Evolutionary conservation across 1,140 invertebrate species (phyloP).

Genomic region (Centruroides sculpturatus): DNA sequence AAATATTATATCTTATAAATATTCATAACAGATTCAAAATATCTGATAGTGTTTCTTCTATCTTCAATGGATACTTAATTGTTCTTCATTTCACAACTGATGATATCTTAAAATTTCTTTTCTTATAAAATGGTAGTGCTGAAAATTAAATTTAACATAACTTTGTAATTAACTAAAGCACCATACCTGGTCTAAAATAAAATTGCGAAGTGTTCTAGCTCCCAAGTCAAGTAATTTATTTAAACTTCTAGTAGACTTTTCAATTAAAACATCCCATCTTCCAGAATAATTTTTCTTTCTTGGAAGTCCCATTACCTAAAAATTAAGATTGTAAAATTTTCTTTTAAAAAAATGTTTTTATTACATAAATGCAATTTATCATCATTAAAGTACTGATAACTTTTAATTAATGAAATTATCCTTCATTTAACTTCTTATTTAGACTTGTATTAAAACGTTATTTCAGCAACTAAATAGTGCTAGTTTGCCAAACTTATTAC

Average conservation of each 20-base stretch:
- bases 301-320: conserved; percentile 50
- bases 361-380: too few relatives aligned
- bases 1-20: too few relatives aligned
- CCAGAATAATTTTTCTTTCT: conserved; percentile 51
- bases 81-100: neutral
- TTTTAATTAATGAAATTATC: too few relatives aligned
- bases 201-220: conserved; percentile 65
- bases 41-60: neutral
- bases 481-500: too few relatives aligned
- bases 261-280: conserved; percentile 66
- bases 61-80: neutral
- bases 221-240: conserved; percentile 69
- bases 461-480: too few relatives aligned
- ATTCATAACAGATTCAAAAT: neutral
- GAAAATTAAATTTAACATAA: neutral
- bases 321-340: too few relatives aligned
- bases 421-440: too few relatives aligned
- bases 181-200: conserved; percentile 83
- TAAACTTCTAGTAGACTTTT: conserved; percentile 69
- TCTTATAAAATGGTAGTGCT: too few relatives aligned
- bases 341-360: too few relatives aligned
- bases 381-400: too few relatives aligned
- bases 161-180: neutral
- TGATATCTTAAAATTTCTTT: too few relatives aligned
- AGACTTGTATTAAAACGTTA: too few relatives aligned